A percentile compares a stretch with the other conserved stretches of the same genome.
Conservation (phyloP, 2,113 vertebrate genomes). For the Mustela lutreola region DNA sequence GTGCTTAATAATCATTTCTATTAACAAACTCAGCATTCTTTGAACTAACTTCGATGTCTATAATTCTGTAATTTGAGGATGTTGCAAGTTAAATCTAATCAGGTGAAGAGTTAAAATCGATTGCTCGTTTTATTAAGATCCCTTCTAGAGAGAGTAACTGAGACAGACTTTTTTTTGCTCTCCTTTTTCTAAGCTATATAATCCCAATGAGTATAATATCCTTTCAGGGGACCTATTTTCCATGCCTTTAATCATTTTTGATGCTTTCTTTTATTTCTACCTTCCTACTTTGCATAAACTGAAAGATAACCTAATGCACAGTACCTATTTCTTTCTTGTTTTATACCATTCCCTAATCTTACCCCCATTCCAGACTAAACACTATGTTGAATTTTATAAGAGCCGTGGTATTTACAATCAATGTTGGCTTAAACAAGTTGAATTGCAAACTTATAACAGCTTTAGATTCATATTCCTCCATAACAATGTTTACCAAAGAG, state of each 20-base stretch:
- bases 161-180: not conserved
- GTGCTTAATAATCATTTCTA: not conserved
- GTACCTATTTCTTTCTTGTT: not conserved
- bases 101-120: not conserved
- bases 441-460: slow-evolving; percentile 26
- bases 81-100: slow-evolving; percentile 31
- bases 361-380: not conserved
- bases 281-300: slow-evolving; percentile 8
- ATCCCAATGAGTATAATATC: not conserved
- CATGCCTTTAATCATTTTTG: slow-evolving; percentile 35
- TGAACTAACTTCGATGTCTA: not conserved
- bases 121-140: slow-evolving; percentile 20
- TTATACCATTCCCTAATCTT: not conserved
- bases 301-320: not conserved
- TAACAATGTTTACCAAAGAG: not conserved
- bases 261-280: not conserved
- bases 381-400: not conserved
- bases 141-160: not conserved
- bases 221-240: not conserved
- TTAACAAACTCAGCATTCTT: not conserved
- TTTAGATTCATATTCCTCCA: not conserved
- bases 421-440: not conserved
- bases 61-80: not conserved
- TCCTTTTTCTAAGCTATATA: not conserved
- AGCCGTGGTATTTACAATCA: slow-evolving; percentile 20